phyloP scores from a whole-genome alignment of 1,140 invertebrate genomes.

The Tenebrio molitor region DNA sequence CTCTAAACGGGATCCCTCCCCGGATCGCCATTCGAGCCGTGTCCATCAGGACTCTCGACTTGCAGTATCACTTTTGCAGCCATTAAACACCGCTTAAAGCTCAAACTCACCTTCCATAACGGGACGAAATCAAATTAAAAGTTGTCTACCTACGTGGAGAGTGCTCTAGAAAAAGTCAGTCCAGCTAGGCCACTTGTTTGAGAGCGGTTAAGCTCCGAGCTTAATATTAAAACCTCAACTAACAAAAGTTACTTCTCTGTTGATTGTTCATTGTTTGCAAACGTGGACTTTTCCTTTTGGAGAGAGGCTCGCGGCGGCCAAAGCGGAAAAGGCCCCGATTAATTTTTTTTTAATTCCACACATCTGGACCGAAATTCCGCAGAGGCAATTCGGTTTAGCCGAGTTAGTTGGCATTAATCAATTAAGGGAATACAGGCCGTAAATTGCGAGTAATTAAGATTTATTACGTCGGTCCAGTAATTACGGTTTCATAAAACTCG shows the following conservation, averaged over 20 bases:
- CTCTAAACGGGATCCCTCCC: too few species aligned
- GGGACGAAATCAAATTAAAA: conserved; percentile 8
- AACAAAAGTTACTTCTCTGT: conserved; percentile 27
- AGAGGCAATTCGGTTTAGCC: conserved; percentile 9
- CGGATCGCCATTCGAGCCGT: too few species aligned
- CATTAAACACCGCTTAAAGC: too few species aligned
- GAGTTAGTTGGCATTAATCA: conserved; percentile 36
- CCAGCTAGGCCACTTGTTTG: conserved; percentile 14
- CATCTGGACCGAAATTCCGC: neutral
- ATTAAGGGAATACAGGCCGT: conserved; percentile 20
- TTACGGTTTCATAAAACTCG: conserved; percentile 34
- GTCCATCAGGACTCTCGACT: too few species aligned
- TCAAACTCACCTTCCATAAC: too few species aligned
- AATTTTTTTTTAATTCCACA: conserved; percentile 9
- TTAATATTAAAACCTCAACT: conserved; percentile 32
- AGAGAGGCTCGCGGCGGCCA: too few species aligned
- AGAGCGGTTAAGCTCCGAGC: conserved; percentile 23
- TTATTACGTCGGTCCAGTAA: conserved; percentile 35
- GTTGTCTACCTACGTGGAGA: conserved; percentile 6
- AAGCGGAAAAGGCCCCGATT: too few species aligned
- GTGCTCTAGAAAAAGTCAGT: conserved; percentile 5
- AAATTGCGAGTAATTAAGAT: conserved; percentile 36
- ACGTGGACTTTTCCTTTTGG: conserved; percentile 17
- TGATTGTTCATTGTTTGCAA: conserved; percentile 21
- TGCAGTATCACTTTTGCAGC: too few species aligned